Conservation (phyloP, 2,797 vertebrate species). For the Lepidocolaptes lacrymiger region DNA sequence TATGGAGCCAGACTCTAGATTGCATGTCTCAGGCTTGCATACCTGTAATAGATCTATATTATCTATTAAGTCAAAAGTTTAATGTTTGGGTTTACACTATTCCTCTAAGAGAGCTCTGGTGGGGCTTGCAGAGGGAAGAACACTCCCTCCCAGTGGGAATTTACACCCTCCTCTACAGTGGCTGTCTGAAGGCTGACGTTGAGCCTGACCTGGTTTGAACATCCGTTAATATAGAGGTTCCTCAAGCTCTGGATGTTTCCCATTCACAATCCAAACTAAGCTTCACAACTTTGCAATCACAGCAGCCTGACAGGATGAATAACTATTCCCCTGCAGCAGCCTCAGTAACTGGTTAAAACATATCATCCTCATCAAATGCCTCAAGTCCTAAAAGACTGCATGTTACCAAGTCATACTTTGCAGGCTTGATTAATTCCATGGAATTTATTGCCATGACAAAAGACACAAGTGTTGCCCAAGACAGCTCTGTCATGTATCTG, state of each 20-base stretch:
- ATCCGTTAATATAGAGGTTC: not conserved
- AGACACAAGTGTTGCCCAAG: not conserved
- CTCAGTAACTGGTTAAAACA: not conserved
- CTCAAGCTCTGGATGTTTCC: not conserved
- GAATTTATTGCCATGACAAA: not conserved
- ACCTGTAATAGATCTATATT: not conserved
- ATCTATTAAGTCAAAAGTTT: not conserved
- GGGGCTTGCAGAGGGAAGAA: not conserved
- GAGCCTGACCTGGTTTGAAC: not conserved
- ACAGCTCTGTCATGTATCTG: not conserved
- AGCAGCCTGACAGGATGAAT: not conserved
- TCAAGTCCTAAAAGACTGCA: not conserved
- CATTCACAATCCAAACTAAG: not conserved
- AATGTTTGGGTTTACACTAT: not conserved
- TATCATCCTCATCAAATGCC: accelerated
- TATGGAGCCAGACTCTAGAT: not conserved
- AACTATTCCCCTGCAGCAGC: not conserved
- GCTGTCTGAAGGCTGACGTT: not conserved
- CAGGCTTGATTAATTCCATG: not conserved
- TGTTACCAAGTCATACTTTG: not conserved
- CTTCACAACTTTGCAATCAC: not conserved
- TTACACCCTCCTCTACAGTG: accelerated
- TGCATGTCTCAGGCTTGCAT: accelerated
- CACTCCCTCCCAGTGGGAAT: not conserved
- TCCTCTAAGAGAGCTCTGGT: not conserved